Base-by-base conservation (phyloP, 2,797 vertebrate genomes). In the Alca torda region DNA sequence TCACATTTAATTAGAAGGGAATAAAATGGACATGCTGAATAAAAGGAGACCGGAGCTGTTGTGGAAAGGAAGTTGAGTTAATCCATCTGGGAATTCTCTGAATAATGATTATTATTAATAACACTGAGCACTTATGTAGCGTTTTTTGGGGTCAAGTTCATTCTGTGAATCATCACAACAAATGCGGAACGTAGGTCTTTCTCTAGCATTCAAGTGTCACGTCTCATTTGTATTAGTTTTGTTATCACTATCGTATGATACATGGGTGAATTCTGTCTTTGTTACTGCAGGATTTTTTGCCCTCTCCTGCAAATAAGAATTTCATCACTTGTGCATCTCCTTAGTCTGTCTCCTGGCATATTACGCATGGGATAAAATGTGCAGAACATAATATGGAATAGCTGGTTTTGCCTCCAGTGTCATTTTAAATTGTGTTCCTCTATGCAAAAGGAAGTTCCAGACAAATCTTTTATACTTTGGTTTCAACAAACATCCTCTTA, bases 1-100 rank as follows among this genome's bases (percentile, higher is more conserved):
- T 86, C 51, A 39, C 65, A 88, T 86, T 93, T 97, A 93, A 96
- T 96, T 95, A 96, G 82, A 70, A 84, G 54, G 19, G 67, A 94
- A 87, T 81, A 86, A 95, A 95, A 92, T 86, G 79, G 87, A 79
- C 35, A 23, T 17, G 46, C 43, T 81, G 76, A 88, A 90, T 79
- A 76, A 91, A 93, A 70, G 74, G 37, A 91, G 76, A 91, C 31
- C 6, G 4, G 87, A 81, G 59, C 46, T 70, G 33, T 35, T 75
- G 59, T 65, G 92, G 59, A 89, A 89, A 83, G 45, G 65, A 96
- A 86, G 81, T 48, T 10, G 39, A 78, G 89, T 74, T 45, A 93
- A 87, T 84, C 50, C 76, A 61, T 41, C 76, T 79, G 84, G 87
- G 95, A 91, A 86, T 93, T 88, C 35, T 94, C 84, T 86, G 57